Base-by-base conservation (phyloP, 1,140 invertebrate species). In the Bombyx mandarina region DNA sequence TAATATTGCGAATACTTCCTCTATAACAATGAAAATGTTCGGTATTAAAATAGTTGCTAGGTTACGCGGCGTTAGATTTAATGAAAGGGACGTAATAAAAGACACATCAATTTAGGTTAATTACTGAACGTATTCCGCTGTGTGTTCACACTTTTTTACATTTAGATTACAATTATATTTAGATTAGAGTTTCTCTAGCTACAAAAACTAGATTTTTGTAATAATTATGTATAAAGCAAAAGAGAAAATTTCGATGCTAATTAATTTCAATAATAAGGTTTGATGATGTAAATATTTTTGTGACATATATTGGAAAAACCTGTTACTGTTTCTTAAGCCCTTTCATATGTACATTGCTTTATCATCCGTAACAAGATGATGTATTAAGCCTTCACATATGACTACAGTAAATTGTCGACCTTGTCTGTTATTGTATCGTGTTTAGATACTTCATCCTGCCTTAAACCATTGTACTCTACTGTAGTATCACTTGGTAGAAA, bases 61-160 rank as follows among this genome's bases (percentile, higher is more conserved):
- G 6, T 18, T 10, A 51, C 12, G n/a, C 48, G 22, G 48, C 48
- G 44, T 43, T 45, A 43, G 44, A 54, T 46, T 22, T 54, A 66
- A 72, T 65, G 63, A 62, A 67, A 57, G 71, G 61, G 43, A 61
- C 55, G 53, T 58, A 52, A 65, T 62, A 69, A 69, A 75, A 78
- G 68, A 59, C 56, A 53, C 56, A 69, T 66, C 62, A 75, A 79
- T 77, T 71, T 77, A 64, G 77, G 75, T 78, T 75, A 79, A 81
- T 77, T 58, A 65, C 63, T 42, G 51, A 65, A 60, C 57, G 57
- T 66, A 63, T 75, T 69, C 62, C 65, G 57, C 47, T 67, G 61
- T 57, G 52, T 57, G n/a, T 18, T 42, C 10, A 35, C 22, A 47
- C 45, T 26, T 51, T 35, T 51, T 51, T 51, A 51, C 26, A 51